Evolutionary conservation across 2,113 vertebrate genomes (phyloP).

Genomic region (Martes martes): DNA sequence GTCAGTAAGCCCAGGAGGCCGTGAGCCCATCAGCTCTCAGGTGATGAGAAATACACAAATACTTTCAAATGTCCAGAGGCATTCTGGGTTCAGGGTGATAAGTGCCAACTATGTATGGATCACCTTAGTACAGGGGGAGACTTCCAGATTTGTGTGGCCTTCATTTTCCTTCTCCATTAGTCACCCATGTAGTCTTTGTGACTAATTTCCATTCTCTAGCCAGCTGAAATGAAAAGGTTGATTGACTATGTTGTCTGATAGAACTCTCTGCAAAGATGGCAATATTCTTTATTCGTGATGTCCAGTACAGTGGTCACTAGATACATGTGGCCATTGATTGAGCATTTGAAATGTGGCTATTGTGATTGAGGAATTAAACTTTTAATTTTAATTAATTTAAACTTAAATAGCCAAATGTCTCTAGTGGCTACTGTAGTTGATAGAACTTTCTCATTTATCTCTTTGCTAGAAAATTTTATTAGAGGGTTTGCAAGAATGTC

Average conservation of each 20-base stretch:
- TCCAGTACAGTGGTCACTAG: background rate
- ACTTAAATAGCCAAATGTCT: background rate
- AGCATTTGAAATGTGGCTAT: background rate
- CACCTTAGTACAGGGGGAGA: background rate
- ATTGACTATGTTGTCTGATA: background rate
- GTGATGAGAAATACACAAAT: too few relatives aligned
- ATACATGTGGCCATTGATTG: background rate
- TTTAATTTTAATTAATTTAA: background rate
- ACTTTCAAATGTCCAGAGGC: background rate
- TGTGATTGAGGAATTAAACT: background rate
- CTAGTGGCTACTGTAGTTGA: background rate
- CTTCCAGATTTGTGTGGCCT: background rate
- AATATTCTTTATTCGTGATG: background rate
- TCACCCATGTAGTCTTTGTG: background rate
- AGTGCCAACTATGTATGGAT: background rate
- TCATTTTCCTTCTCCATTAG: background rate
- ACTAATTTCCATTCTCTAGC: background rate
- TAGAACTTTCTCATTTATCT: background rate
- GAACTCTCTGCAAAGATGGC: background rate
- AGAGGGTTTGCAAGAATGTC: background rate
- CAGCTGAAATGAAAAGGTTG: background rate
- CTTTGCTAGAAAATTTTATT: background rate
- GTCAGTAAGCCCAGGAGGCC: background rate
- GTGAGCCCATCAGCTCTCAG: background rate
- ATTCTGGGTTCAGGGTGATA: background rate